Evolutionary conservation across 2,113 vertebrate genomes (phyloP), one percentile per base, ranked within the genome.

Genomic region (Corvus cornix): DNA sequence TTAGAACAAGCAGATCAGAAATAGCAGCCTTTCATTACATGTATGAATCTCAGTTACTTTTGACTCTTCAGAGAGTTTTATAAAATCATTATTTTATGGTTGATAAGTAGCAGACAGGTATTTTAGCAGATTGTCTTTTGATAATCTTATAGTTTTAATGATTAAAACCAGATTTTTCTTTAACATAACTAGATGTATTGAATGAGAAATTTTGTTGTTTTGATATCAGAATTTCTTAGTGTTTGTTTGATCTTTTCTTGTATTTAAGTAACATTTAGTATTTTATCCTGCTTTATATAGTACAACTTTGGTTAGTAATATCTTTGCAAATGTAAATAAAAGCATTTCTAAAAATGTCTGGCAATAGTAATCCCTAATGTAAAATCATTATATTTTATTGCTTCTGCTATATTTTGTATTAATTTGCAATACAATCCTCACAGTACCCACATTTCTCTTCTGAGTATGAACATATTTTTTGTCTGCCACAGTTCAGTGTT

Each of bases 301-400:
- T 83, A 39, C 48, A 76, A 51, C 24, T 88, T 83, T 52, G 21
- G 16, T 15, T 87, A 56, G 35, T 43, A 85, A 23, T 79, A 43
- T 67, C 30, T 87, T 62, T 63, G 30, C 53, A 91, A 94, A 52
- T 55, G 46, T 87, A 77, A 90, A 87, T 93, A 85, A 91, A 95
- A 81, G 4, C 16, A 55, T 87, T 92, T 89, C 22, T 67, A 84
- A 51, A 74, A 86, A 70, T 74, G 8, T 17, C 23, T 83, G 35
- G 23, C 30, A 66, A 7, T 69, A 58, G 21, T 56, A 68, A 49
- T 91, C 37, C 5, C 67, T 83, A 53, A 18, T 9, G 5, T 89
- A 62, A 74, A 75, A 78, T 64, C 43, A 52, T 4, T 68, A 3
- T 75, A 11, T 63, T 84, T 83, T 72, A 81, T 62, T 89, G 9